Base-by-base conservation (phyloP, 2,797 vertebrate species). In the Crocodylus rhombifer region DNA sequence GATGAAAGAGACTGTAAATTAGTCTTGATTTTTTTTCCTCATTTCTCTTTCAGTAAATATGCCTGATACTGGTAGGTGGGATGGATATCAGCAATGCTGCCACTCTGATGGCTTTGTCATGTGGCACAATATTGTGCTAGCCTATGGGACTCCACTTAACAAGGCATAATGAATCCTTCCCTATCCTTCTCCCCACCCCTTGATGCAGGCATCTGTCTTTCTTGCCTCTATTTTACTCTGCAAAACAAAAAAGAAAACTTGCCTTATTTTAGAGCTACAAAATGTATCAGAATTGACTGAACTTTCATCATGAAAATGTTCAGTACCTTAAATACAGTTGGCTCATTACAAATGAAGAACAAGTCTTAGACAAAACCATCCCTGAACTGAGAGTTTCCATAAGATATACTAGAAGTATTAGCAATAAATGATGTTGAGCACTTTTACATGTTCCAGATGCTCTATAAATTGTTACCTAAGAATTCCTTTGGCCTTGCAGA, bases 311-410 rank as follows among this genome's bases (percentile, higher is more conserved):
- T 64, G 60, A 57, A 0, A 85, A 71, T 25, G 55, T 5, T 20
- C 51, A 17, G 7, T 51, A 33, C 14, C 58, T 57, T 30, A 26
- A 20, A 14, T 9, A 36, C 33, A 15, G 42, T 23, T 0, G 0
- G 14, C 1, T 1, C 51, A 4, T 6, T 33, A n/a, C 0, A 0
- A 55, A 16, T 0, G 0, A 63, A 33, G 83, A 42, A 16, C n/a
- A 87, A 71, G 75, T 17, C 16, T 62, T 75, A 4, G 2, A 2
- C 26, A 56, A 77, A 30, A 74, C 1, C 42, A 63, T 62, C 36
- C 88, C 20, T 58, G 57, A 74, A 74, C 14, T 8, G 26, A 13
- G 3, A 80, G 15, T 8, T 80, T 80, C 58, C 64, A 36, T 73
- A 91, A 82, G 15, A 80, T 5, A 10, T 6, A 60, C 2, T 58